Evolutionary conservation across 2,113 vertebrate genomes (phyloP), one percentile per base, ranked within the genome.

Genomic region (Mus pahari): DNA sequence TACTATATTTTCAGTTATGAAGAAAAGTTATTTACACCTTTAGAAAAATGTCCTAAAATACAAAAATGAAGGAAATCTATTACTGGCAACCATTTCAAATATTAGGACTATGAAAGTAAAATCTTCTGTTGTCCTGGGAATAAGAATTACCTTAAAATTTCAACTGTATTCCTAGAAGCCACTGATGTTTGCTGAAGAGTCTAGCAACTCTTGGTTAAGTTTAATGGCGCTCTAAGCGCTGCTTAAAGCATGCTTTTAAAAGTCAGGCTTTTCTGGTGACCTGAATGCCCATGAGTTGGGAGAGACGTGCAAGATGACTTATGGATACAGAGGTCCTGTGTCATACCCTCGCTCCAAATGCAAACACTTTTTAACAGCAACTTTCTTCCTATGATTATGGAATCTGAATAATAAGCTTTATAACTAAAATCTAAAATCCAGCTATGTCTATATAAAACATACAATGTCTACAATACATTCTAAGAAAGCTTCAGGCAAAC

Each of bases 91-190:
- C 48, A 93, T 71, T 68, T 81, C 75, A 77, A 17, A 93, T n/a
- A 92, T 60, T 89, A 75, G 17, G n/a, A 86, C 12, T 93, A 48
- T 60, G 28, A 91, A 87, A 78, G 45, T 9, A 22, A 91, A 71
- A 39, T 68, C 48, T 93, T 94, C 33, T 92, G 33, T 68, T 92
- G 33, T 68, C 10, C 9, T 62, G 45, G 36, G 53, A 74, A 36
- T 87, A 75, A 95, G 39, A 84, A 90, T 87, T 36, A 78, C 60
- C 64, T 84, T 91, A 88, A 91, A 95, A 95, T 87, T 88, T 24
- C 42, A 95, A 70, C 0, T 62, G 19, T 50, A 64, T 75, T 82
- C 94, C 17, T 50, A 58, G 81, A 86, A 95, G 82, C 1, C 31
- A 58, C 2, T 91, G 19, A 71, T 81, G n/a, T 94, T 70, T 62